Evolutionary conservation across 2,113 vertebrate species (phyloP).

Genomic region (Campylorhamphus procurvoides): DNA sequence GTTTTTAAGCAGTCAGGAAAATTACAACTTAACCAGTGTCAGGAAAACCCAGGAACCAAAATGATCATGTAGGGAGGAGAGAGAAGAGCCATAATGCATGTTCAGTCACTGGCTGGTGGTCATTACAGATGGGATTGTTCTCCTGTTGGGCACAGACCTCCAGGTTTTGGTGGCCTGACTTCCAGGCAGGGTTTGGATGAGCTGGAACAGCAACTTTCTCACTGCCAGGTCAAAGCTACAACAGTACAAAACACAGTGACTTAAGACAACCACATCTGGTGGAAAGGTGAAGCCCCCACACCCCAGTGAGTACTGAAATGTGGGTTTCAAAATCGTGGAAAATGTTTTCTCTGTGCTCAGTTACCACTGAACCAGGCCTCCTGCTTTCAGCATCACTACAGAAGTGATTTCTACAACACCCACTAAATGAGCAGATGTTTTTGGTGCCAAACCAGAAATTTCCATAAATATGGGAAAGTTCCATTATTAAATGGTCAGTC

Average conservation of each 20-base stretch:
- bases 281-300: background rate
- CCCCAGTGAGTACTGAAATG: background rate
- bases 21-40: background rate
- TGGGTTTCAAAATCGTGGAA: background rate
- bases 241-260: background rate
- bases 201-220: fast-evolving
- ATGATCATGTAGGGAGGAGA: background rate
- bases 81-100: background rate
- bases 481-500: background rate
- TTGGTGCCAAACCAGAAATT: background rate
- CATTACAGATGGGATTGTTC: fast-evolving
- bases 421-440: background rate
- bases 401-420: background rate
- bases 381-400: background rate
- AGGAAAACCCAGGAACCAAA: background rate
- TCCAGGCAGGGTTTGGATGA: background rate
- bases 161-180: background rate
- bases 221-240: background rate
- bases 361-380: background rate
- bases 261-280: fast-evolving
- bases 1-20: background rate
- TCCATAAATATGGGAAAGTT: background rate
- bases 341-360: background rate
- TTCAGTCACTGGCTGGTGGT: background rate
- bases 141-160: background rate